Percentiles rank a stretch among this genome's conserved stretches.
Conservation (phyloP, 2,797 vertebrate species). For the Coranthus polyacanthus region DNA sequence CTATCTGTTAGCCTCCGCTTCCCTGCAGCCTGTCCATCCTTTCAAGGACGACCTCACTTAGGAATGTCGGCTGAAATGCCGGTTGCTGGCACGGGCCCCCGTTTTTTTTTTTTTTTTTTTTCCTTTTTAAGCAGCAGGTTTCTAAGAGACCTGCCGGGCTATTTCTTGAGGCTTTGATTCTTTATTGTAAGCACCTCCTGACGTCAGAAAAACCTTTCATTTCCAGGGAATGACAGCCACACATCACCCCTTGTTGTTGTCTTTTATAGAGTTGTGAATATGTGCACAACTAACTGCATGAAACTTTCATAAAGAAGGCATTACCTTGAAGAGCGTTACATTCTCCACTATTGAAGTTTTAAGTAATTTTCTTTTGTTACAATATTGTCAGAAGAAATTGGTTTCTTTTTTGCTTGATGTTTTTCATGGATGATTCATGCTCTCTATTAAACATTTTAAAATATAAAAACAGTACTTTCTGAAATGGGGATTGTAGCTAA, state of each 20-base stretch:
- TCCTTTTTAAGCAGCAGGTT: slow-evolving; percentile 22
- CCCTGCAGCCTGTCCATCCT: slow-evolving; percentile 40
- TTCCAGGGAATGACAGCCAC: slow-evolving; percentile 22
- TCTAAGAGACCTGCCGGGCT: slow-evolving; percentile 38
- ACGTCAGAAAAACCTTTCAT: slow-evolving; percentile 24
- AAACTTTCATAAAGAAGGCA: background rate
- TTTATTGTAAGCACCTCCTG: slow-evolving; percentile 27
- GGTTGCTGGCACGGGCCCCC: slow-evolving; percentile 5
- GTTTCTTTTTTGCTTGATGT: background rate
- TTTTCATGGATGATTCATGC: background rate
- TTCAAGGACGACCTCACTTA: slow-evolving; percentile 57
- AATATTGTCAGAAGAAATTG: background rate
- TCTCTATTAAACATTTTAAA: background rate
- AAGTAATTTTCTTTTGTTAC: background rate
- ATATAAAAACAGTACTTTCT: background rate
- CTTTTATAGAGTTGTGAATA: background rate
- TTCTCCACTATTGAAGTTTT: background rate
- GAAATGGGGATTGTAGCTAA: background rate
- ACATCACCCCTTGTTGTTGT: slow-evolving; percentile 6
- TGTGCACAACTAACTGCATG: background rate
- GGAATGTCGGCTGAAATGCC: slow-evolving; percentile 42
- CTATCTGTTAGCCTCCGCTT: slow-evolving; percentile 34
- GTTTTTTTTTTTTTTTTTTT: slow-evolving; percentile 12
- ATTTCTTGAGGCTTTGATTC: slow-evolving; percentile 36
- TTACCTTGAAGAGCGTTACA: background rate